Base-by-base conservation (phyloP, 2,797 vertebrate genomes). In the Mormyrus proboscirostris region DNA sequence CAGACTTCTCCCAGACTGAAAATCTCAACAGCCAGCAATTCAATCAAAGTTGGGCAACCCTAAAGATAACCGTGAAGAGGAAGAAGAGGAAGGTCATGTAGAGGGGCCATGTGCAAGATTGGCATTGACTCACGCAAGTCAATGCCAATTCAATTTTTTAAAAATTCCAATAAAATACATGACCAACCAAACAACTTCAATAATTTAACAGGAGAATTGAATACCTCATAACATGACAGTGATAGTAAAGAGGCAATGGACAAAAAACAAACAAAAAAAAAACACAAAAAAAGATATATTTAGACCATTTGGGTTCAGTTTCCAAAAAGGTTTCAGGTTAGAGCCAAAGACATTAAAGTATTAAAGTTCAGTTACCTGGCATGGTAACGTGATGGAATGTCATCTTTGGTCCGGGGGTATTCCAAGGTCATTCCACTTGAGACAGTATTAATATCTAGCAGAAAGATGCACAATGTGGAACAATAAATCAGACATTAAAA, bases 401-500 rank as follows among this genome's bases (percentile, higher is more conserved):
- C 47, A 59, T 69, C 16, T 12, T 53, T 33, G 47, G 65, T 62
- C 38, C 88, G 22, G 79, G 82, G 10, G 16, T 41, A 19, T n/a
- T 69, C 25, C 57, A 86, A 38, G 53, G 44, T 47, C 89, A 73
- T 50, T 25, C 47, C 62, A 73, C 3, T 49, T 86, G 53, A 22
- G 25, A 41, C 6, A 7, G 50, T 16, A 82, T 73, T 19, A 73
- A 33, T 29, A 29, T 10, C 49, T 83, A 38, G 89, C 25, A 38
- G 59, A 86, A 25, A 44, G 44, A 86, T 51, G 57, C 4, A 50
- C 50, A 62, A 14, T 16, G 25, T 49, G 51, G 25, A 86, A 57
- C 47, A 86, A 59, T 41, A 7, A 51, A n/a, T 9, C 57, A 47
- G 3, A 73, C 57, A 86, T 86, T 65, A 86, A 89, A 86, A 86